Evolutionary conservation across 1,140 invertebrate species (phyloP), one percentile per base, ranked within the genome.

Genomic region (Drosophila malerkotliana): DNA sequence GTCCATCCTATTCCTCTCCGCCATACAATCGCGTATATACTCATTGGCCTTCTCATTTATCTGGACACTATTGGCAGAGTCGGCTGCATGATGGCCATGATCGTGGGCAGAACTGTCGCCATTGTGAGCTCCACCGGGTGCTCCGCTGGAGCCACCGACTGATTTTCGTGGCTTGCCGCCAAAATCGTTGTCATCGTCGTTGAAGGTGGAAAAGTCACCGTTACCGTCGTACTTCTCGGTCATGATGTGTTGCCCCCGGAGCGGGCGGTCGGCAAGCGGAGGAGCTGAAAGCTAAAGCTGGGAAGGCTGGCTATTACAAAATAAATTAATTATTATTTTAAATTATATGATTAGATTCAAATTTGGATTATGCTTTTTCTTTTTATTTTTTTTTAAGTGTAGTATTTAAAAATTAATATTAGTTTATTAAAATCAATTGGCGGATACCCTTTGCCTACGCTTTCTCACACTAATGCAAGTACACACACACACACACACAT

Each of bases 1-100:
- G 81, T 96, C 95, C 60, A 97, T 92, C 54, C 94, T 94, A 58
- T 95, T 93, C 91, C 96, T 96, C 82, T 97, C 96, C 45, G 94
- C 94, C 41, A 97, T 90, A 14, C 96, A 92, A 77, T 96, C 95
- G 7, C 94, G 92, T 72, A 96, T 94, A 79, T 96, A 96, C 92
- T 96, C 95, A 44, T 93, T 95, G 79, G 95, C 95, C 92, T 96
- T 96, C 74, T 95, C 94, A 81, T 93, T 93, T 53, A 93, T 68
- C 82, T 90, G 90, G 88, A 92, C 41, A 61, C 48, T 84, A 44
- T 45, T 57, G 12, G 45, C 54, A 41, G 55, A 59, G 48, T 62
- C 79, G 32, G 60, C 72, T 14, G 72, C 87, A 45, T 54, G 53
- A 18, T 44, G 41, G 14, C 41, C 41, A 83, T 92, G 92, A 88